A percentile compares a stretch with the other conserved stretches of the same genome.
Conservation (phyloP, 1,140 invertebrate genomes). For the Nasonia vitripennis region DNA sequence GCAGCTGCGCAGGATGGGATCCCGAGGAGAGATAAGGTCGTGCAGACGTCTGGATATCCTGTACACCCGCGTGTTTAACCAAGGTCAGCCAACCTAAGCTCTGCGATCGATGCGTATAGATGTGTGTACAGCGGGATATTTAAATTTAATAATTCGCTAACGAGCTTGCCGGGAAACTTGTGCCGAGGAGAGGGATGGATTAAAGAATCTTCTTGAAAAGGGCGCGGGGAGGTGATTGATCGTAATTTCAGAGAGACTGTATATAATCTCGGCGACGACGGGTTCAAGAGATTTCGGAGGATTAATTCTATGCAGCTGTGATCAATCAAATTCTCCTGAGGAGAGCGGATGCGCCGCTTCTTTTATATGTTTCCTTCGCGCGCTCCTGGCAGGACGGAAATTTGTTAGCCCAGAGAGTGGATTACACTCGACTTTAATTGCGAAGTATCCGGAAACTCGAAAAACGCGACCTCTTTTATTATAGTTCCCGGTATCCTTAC, state of each 20-base stretch:
- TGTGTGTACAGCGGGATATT: not conserved
- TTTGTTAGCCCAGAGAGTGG: not conserved
- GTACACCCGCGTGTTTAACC: not conserved
- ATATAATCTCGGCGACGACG: slow-evolving; percentile 1
- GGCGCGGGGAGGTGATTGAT: not conserved
- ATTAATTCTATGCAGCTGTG: slow-evolving; percentile 11
- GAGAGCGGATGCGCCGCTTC: not conserved
- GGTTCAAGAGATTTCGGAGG: not conserved
- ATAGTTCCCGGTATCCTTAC: too few relatives aligned
- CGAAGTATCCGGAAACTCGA: too few relatives aligned
- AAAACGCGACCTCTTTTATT: too few relatives aligned
- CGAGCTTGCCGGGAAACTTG: not conserved
- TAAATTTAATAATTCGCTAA: slow-evolving; percentile 32
- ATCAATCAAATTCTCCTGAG: slow-evolving; percentile 23
- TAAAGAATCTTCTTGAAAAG: not conserved
- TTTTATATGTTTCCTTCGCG: not conserved
- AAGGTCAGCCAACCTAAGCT: not conserved
- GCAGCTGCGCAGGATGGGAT: slow-evolving; percentile 7
- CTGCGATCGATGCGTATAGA: not conserved
- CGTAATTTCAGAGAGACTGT: slow-evolving; percentile 12
- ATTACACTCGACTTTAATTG: not conserved
- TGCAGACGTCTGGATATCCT: slow-evolving; percentile 9
- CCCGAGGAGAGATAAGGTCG: not conserved
- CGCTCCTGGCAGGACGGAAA: not conserved
- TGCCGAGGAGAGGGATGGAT: not conserved